Percentiles rank a stretch among this genome's conserved stretches.
Conservation (phyloP, 2,113 vertebrate species). For the Trematocara macrostoma region DNA sequence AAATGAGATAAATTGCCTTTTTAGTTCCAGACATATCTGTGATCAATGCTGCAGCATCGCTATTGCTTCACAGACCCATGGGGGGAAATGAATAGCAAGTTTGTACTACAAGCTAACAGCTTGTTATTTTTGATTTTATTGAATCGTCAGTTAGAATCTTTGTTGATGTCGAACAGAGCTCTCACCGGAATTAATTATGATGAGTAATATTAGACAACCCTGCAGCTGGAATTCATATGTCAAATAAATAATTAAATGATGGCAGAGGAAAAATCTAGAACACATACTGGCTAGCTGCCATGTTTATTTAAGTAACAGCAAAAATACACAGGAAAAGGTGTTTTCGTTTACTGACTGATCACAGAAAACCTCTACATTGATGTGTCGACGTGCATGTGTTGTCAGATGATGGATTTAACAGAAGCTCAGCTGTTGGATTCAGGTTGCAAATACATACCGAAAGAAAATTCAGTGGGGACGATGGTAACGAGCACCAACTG, state of each 20-base stretch:
- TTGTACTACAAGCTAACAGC: not conserved
- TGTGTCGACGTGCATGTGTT: not conserved
- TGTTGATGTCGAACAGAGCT: not conserved
- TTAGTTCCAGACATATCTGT: not conserved
- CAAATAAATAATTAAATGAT: not conserved
- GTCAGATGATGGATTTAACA: not conserved
- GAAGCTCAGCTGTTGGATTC: not conserved
- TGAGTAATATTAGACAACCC: not conserved
- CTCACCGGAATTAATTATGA: not conserved
- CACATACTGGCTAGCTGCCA: not conserved
- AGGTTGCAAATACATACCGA: not conserved
- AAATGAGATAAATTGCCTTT: not conserved
- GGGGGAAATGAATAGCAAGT: not conserved
- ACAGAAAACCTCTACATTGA: not conserved
- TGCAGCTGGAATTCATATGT: not conserved
- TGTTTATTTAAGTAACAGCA: not conserved
- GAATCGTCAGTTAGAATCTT: not conserved
- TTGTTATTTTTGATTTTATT: not conserved
- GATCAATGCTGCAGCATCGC: not conserved
- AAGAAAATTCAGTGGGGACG: fast-evolving
- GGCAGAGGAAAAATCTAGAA: not conserved
- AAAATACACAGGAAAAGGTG: not conserved
- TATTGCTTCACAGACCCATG: not conserved
- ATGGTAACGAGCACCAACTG: conserved; percentile 21
- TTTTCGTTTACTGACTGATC: not conserved